phyloP scores from a whole-genome alignment of 2,113 vertebrate genomes.

The Poicephalus gulielmi region DNA sequence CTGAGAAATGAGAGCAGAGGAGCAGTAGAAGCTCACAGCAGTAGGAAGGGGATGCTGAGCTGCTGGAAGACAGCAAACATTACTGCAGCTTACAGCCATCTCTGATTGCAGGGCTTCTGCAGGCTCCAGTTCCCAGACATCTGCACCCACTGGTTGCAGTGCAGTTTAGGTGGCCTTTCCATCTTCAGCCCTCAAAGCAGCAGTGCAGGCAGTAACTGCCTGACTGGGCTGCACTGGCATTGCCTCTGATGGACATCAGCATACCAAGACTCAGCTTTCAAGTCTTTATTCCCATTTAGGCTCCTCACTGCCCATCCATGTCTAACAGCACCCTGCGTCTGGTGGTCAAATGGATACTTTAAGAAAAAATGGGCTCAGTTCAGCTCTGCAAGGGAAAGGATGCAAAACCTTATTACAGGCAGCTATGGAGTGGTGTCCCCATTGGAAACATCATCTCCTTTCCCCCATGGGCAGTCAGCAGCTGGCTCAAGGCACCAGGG shows the following conservation, averaged over 20 bases:
- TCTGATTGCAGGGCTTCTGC: not conserved
- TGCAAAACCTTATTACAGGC: not conserved
- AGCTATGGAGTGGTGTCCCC: not conserved
- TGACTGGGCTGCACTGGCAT: accelerated
- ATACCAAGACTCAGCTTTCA: not conserved
- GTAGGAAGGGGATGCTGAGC: accelerated
- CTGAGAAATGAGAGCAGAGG: not conserved
- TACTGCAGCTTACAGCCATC: accelerated
- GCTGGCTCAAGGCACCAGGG: slow-evolving; percentile 31
- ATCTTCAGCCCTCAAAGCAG: not conserved
- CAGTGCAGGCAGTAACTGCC: accelerated
- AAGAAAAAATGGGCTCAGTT: not conserved
- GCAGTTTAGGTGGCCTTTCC: not conserved
- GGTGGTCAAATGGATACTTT: accelerated
- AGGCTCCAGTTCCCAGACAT: not conserved
- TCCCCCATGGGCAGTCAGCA: not conserved
- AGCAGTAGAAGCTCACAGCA: not conserved
- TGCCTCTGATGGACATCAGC: not conserved
- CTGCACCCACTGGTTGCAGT: accelerated
- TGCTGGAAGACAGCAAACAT: not conserved
- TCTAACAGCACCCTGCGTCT: not conserved
- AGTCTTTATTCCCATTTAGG: not conserved
- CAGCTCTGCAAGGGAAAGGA: not conserved
- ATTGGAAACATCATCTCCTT: not conserved
- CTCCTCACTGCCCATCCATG: not conserved